Conservation (phyloP, 1,140 invertebrate species). For the Sesamia nonagrioides region DNA sequence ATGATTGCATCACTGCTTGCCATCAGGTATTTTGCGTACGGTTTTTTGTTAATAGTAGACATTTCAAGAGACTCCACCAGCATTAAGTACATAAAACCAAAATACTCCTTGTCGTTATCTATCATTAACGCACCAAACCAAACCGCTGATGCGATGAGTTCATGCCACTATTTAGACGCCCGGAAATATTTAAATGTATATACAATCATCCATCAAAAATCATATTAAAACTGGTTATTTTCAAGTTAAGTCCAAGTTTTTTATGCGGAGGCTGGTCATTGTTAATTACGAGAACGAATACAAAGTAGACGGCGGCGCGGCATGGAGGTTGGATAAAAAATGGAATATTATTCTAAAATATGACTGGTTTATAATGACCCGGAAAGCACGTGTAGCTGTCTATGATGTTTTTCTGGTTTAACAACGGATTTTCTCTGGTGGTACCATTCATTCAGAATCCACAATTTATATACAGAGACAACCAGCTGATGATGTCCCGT, state of each 20-base stretch:
- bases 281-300: background rate
- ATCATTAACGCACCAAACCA: background rate
- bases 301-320: background rate
- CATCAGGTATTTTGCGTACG: too few relatives aligned
- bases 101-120: background rate
- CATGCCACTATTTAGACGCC: background rate
- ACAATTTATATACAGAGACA: too few relatives aligned
- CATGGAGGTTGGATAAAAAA: background rate
- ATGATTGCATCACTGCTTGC: too few relatives aligned
- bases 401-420: background rate
- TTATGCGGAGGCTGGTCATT: background rate
- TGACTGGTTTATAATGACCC: background rate
- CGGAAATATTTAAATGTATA: background rate
- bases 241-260: background rate
- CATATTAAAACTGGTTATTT: conserved; percentile 4
- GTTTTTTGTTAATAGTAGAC: too few relatives aligned
- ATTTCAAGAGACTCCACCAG: too few relatives aligned
- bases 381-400: conserved; percentile 3
- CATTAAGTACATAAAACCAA: too few relatives aligned
- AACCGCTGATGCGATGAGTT: background rate
- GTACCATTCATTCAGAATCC: too few relatives aligned
- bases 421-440: too few relatives aligned
- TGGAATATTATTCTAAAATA: too few relatives aligned
- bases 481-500: too few relatives aligned
- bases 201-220: conserved; percentile 7